phyloP scores from a whole-genome alignment of 2,797 vertebrate species.

The Enoplosus armatus region DNA sequence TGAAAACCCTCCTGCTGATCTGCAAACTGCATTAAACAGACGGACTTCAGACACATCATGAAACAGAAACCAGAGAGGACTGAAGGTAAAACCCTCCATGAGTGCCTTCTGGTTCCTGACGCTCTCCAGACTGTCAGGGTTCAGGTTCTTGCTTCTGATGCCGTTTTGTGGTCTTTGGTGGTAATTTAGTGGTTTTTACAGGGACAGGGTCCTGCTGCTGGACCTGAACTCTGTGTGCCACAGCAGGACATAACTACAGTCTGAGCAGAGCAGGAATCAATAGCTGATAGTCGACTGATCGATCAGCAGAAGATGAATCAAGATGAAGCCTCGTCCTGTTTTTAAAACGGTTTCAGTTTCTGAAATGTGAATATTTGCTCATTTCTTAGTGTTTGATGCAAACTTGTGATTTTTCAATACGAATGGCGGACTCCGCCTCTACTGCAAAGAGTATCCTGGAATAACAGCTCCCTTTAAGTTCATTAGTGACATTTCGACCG shows the following conservation, averaged over 20 bases:
- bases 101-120: not conserved
- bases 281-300: no score
- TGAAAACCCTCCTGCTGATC: constrained; percentile 14
- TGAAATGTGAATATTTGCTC: no score
- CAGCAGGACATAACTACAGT: not conserved
- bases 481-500: not conserved
- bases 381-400: no score
- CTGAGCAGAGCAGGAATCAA: not conserved
- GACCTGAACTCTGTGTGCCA: not conserved
- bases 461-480: no score
- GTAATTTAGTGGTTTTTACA: not conserved
- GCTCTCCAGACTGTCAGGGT: not conserved
- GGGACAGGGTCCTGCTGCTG: not conserved
- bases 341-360: no score
- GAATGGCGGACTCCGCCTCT: no score
- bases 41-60: not conserved
- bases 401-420: no score
- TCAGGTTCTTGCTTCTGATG: not conserved
- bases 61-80: not conserved
- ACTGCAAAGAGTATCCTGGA: no score
- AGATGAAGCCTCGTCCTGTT: no score
- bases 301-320: no score
- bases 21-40: not conserved
- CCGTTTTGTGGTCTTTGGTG: not conserved
- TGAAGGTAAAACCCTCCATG: not conserved